These are phyloP conservation scores for Netelia virgata DNA, from an alignment of 2,888 invertebrate species.

Conservation along the genomic window DNA sequence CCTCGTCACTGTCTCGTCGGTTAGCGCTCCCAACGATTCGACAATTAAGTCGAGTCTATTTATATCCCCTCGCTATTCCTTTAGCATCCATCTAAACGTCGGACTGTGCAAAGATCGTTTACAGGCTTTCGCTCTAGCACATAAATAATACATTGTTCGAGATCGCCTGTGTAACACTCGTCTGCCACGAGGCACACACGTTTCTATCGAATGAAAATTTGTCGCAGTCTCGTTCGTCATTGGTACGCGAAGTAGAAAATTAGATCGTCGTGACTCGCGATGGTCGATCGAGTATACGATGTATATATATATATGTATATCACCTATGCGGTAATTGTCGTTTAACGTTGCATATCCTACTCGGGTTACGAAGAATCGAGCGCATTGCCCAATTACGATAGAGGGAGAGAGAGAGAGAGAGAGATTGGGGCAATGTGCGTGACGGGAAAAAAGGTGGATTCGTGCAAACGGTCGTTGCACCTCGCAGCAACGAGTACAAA, in stretches of 20 bases:
- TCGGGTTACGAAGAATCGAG: neutral
- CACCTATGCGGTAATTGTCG: neutral
- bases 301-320: neutral
- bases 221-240: neutral
- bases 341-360: neutral
- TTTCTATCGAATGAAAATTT: neutral
- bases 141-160: neutral
- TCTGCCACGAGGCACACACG: neutral
- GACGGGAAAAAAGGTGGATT: conserved; percentile 49
- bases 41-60: conserved; percentile 45
- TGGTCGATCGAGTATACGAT: neutral
- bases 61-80: conserved; percentile 6
- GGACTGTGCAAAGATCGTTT: neutral
- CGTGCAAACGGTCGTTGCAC: conserved; percentile 60
- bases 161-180: neutral
- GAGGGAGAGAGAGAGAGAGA: too few species aligned
- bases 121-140: neutral
- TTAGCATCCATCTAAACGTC: conserved; percentile 1
- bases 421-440: conserved; percentile 2
- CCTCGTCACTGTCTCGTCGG: neutral
- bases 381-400: conserved; percentile 13
- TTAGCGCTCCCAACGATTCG: conserved; percentile 35
- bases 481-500: neutral
- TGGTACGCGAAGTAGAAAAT: neutral
- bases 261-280: neutral